These are phyloP conservation scores for Mirza zaza DNA, from an alignment of 2,113 vertebrate genomes.

Conservation along the genomic window DNA sequence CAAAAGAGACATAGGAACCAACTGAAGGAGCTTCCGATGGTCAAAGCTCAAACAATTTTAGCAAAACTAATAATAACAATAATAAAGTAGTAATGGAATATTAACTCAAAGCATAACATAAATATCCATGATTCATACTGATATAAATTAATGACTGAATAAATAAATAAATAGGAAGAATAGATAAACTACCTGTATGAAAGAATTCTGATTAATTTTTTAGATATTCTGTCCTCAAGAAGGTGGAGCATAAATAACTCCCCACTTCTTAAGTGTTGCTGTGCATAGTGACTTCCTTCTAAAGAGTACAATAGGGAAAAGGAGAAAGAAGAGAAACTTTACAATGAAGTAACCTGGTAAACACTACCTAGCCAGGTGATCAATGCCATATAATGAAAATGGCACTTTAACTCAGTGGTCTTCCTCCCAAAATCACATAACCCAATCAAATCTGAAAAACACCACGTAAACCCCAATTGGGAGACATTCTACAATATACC, in stretches of 20 bases:
- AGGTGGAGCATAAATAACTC: background rate
- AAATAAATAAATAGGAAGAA: background rate
- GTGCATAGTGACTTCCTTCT: background rate
- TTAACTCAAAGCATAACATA: background rate
- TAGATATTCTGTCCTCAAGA: background rate
- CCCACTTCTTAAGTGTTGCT: background rate
- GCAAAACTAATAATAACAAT: background rate
- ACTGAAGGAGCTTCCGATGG: background rate
- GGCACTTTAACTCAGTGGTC: background rate
- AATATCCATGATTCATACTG: background rate
- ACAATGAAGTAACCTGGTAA: background rate
- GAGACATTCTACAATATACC: background rate
- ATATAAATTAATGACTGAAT: background rate
- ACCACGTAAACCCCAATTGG: background rate
- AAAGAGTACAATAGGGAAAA: background rate
- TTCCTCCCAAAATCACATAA: background rate
- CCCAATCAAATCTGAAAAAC: background rate
- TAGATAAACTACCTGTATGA: background rate
- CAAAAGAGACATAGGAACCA: background rate
- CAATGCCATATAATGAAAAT: background rate
- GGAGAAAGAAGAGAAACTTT: background rate
- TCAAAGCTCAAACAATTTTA: background rate
- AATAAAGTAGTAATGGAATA: background rate
- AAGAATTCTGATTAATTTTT: background rate
- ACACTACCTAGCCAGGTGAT: background rate